Percentiles rank a stretch among this genome's conserved stretches.
Evolutionary conservation across 2,888 invertebrate genomes (phyloP).

Genomic region (Molorchus minor): DNA sequence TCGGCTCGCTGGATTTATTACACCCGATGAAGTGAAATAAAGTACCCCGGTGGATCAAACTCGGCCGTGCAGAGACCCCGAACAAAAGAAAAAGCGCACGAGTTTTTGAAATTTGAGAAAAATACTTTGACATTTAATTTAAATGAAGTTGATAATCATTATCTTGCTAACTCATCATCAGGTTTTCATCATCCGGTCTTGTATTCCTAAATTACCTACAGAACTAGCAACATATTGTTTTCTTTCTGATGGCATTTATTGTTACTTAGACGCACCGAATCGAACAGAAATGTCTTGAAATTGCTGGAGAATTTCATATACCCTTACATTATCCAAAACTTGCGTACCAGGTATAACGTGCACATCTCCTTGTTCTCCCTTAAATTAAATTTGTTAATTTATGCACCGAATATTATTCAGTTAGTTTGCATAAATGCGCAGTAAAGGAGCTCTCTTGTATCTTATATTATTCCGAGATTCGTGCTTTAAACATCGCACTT

Average conservation of each 20-base stretch:
- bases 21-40: slow-evolving; percentile 52
- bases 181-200: too few relatives aligned
- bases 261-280: too few relatives aligned
- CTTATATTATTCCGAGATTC: slow-evolving; percentile 17
- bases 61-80: slow-evolving; percentile 26
- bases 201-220: too few relatives aligned
- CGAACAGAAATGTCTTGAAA: too few relatives aligned
- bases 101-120: too few relatives aligned
- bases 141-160: too few relatives aligned
- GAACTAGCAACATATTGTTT: too few relatives aligned
- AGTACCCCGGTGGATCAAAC: slow-evolving; percentile 57
- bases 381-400: slow-evolving; percentile 22
- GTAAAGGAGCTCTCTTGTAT: slow-evolving; percentile 22
- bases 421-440: slow-evolving; percentile 23
- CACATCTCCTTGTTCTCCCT: neutral
- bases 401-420: slow-evolving; percentile 22
- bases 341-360: neutral
- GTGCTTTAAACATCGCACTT: slow-evolving; percentile 9
- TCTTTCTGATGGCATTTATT: too few relatives aligned
- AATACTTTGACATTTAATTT: too few relatives aligned
- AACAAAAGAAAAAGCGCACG: slow-evolving; percentile 23
- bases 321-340: too few relatives aligned
- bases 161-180: too few relatives aligned
- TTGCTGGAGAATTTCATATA: too few relatives aligned
- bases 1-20: slow-evolving; percentile 49